Evolutionary conservation across 2,888 invertebrate genomes (phyloP).

Genomic region (Silvanus unidentatus): DNA sequence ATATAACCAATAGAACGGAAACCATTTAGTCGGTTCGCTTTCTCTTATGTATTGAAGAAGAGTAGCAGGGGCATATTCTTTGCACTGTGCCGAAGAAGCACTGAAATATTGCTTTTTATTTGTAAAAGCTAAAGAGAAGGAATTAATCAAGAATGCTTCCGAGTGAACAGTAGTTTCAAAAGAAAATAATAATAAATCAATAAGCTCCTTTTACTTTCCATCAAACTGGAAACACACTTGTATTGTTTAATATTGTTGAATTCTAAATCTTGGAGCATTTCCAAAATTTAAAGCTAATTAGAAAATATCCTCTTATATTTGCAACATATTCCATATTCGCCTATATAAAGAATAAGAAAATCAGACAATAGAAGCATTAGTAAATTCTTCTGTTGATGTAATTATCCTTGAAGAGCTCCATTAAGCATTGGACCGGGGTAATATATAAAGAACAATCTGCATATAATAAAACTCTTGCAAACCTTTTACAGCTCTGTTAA

Average conservation of each 20-base stretch:
- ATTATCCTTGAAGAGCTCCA: slow-evolving; percentile 6
- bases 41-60: too few relatives aligned
- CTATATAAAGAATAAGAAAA: too few relatives aligned
- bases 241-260: slow-evolving; percentile 1
- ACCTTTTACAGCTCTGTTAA: slow-evolving; percentile 27
- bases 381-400: slow-evolving; percentile 4
- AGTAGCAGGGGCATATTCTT: slow-evolving; percentile 14
- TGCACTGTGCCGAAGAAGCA: too few relatives aligned
- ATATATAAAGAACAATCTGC: slow-evolving; percentile 21
- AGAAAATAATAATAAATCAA: slow-evolving; percentile 33
- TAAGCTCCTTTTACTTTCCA: slow-evolving; percentile 26
- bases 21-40: slow-evolving; percentile 19
- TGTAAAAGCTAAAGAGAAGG: slow-evolving; percentile 16
- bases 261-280: slow-evolving; percentile 1
- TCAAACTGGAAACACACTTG: slow-evolving; percentile 18
- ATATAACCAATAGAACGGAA: slow-evolving; percentile 27
- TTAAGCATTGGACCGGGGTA: background rate
- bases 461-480: slow-evolving; percentile 26
- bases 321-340: too few relatives aligned
- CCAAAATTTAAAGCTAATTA: background rate
- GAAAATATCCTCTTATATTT: too few relatives aligned
- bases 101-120: slow-evolving; percentile 24
- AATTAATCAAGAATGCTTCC: slow-evolving; percentile 28
- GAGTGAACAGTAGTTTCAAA: slow-evolving; percentile 28
- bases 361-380: too few relatives aligned